Evolutionary conservation across 64 coral and sea anemone genomes (phyloP).

Genomic region (Dendrophyllia cribrosa): DNA sequence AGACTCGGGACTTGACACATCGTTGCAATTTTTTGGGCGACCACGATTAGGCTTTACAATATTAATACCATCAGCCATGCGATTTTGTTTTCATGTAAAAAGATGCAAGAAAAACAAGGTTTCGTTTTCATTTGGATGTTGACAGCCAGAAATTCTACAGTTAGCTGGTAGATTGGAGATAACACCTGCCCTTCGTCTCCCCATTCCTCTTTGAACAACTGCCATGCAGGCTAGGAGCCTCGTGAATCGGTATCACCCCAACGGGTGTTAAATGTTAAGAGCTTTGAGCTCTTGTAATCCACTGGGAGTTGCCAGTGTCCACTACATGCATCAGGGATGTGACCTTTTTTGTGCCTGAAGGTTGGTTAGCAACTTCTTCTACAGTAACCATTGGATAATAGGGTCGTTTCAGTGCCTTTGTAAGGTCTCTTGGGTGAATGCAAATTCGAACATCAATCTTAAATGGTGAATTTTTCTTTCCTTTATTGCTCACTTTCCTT

Average conservation of each 20-base stretch:
- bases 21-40: not conserved
- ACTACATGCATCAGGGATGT: not conserved
- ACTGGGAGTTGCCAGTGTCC: conserved; percentile 3
- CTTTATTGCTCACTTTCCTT: conserved; percentile 44
- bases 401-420: conserved; percentile 29
- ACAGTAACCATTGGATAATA: no score
- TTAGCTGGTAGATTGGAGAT: no score
- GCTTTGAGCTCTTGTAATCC: conserved; percentile 23
- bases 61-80: not conserved
- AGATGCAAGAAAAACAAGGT: no score
- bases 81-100: not conserved
- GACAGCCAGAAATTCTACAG: no score
- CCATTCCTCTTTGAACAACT: conserved; percentile 24
- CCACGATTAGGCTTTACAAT: not conserved
- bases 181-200: no score
- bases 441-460: no score
- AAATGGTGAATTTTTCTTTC: not conserved
- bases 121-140: no score
- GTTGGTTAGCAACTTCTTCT: conserved; percentile 2
- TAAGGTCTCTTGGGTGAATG: no score
- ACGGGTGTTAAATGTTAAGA: conserved; percentile 36
- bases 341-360: not conserved
- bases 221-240: conserved; percentile 9
- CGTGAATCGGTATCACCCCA: conserved; percentile 29
- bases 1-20: not conserved